Evolutionary conservation across 2,888 invertebrate species (phyloP).

Genomic region (Phragmatobia fuliginosa): DNA sequence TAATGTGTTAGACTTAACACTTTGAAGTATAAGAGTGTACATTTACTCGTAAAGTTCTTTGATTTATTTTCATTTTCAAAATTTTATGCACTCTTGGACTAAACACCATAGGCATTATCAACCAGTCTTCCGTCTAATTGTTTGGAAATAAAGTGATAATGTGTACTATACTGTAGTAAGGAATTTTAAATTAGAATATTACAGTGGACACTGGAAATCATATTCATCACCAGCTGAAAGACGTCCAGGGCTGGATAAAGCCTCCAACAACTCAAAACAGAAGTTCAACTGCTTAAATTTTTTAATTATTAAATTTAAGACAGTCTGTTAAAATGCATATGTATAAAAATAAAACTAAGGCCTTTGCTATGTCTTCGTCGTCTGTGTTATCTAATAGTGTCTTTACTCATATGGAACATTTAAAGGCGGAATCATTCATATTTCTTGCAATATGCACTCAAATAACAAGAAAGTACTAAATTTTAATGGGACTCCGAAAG

Average conservation of each 20-base stretch:
- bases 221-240: too few relatives aligned
- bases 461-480: background rate
- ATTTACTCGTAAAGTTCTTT: background rate
- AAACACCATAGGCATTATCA: background rate
- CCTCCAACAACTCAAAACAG: too few relatives aligned
- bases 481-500: background rate
- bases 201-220: too few relatives aligned
- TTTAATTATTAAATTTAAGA: too few relatives aligned
- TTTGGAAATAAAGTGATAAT: background rate
- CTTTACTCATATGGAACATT: background rate
- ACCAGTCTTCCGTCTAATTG: too few relatives aligned
- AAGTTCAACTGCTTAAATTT: too few relatives aligned
- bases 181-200: too few relatives aligned
- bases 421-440: background rate
- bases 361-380: too few relatives aligned
- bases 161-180: background rate
- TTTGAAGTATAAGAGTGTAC: constrained; percentile 5
- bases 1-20: constrained; percentile 15
- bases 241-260: too few relatives aligned
- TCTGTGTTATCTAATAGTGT: background rate
- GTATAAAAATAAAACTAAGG: too few relatives aligned
- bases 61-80: background rate
- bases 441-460: background rate
- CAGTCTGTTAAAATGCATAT: too few relatives aligned
- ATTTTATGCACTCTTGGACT: background rate